Base-by-base conservation (phyloP, 2,888 invertebrate genomes). In the Drosophila sordidapex region DNA sequence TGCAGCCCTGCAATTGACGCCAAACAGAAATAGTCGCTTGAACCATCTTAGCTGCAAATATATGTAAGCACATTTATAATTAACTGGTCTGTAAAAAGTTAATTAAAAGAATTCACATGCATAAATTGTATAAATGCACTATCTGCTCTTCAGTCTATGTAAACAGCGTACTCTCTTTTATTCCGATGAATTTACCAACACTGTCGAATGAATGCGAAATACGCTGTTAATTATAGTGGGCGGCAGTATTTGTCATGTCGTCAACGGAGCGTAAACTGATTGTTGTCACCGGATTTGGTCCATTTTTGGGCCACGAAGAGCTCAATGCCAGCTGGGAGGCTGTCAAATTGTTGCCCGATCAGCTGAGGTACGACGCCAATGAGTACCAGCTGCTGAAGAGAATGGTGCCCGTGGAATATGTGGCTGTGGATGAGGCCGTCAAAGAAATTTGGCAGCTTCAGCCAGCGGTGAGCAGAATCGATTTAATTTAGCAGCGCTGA, bases 311-410 rank as follows among this genome's bases (percentile, higher is more conserved):
- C 4, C 96, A 97, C 87, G 91, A 92, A 63, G 70, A 85, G 2
- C 92, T 96, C 6, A 97, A 97, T 92, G 95, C 97, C 4, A 97
- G 97, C 90, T 97, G 97, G 96, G 95, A 96, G 89, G 95, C 96
- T 21, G 97, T 96, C 0, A 94, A 95, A 79, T 85, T 94, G 53
- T 91, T 96, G 40, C 94, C 94, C 6, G 91, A 94, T 29, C 49
- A 43, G n/a, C 38, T 87, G 0, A 71, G 49, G 33, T 74, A 91
- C 64, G 85, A 93, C 40, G 91, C 94, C 8, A 91, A 92, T 51
- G 87, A 92, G 21, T 92, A 94, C 54, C 93, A 93, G 69, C 83
- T 96, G 46, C 92, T 95, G 18, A 94, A 94, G 65, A 91, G 94
- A 79, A 93, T 95, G 91, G 93, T 96, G 63, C 94, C 95, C 2